These are phyloP conservation scores for Ochotona curzoniae DNA, from an alignment of 2,113 vertebrate genomes.

Conservation along the genomic window DNA sequence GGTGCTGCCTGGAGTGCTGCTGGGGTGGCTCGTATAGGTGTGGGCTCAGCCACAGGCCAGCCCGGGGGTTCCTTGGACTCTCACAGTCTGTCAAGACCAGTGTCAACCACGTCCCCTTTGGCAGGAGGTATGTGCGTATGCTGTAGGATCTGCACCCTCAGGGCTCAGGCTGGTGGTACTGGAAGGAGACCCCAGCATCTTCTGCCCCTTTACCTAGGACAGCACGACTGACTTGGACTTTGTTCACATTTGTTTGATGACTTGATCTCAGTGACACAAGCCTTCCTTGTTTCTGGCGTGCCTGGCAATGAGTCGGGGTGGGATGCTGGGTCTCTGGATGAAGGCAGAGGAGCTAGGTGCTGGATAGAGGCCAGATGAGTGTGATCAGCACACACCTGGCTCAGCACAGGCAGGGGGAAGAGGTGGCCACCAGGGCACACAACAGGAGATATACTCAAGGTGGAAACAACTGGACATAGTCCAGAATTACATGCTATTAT, in stretches of 20 bases:
- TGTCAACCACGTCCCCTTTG: background rate
- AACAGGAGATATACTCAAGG: background rate
- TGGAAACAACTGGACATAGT: background rate
- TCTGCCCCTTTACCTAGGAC: background rate
- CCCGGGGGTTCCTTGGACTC: background rate
- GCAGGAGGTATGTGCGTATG: fast-evolving
- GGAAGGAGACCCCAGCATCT: background rate
- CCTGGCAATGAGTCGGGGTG: background rate
- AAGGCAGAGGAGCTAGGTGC: background rate
- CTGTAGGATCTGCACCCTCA: background rate
- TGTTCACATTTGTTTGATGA: background rate
- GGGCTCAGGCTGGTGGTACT: background rate
- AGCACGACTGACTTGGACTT: background rate
- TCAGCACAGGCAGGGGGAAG: background rate
- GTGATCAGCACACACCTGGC: background rate
- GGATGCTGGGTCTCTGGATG: constrained; percentile 18
- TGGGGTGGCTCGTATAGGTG: background rate
- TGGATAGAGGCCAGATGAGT: background rate
- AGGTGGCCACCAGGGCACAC: background rate
- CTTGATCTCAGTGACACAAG: constrained; percentile 28
- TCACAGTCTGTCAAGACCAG: background rate
- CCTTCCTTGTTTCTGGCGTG: constrained; percentile 25
- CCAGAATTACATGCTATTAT: background rate
- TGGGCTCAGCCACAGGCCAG: background rate
- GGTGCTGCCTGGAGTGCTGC: background rate